These are phyloP conservation scores for Morone saxatilis DNA, from an alignment of 2,113 vertebrate species.

Conservation along the genomic window DNA sequence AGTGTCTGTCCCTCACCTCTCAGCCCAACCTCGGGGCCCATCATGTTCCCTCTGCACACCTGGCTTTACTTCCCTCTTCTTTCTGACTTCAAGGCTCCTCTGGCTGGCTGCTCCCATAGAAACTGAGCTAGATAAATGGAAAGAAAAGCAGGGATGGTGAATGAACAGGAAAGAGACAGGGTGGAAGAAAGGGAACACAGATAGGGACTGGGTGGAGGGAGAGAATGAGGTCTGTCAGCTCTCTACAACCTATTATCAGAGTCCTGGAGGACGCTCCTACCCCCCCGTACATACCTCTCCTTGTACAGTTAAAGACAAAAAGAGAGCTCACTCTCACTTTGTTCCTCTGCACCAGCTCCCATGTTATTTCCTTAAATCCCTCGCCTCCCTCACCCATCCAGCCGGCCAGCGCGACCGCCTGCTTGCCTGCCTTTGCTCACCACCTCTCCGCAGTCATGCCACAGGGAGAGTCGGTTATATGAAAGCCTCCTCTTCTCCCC, in stretches of 20 bases:
- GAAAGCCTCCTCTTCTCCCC: slow-evolving; percentile 65
- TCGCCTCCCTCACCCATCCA: slow-evolving; percentile 20
- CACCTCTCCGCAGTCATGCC: slow-evolving; percentile 44
- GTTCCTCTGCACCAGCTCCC: slow-evolving; percentile 35
- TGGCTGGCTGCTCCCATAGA: slow-evolving; percentile 67
- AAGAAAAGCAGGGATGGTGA: slow-evolving; percentile 43
- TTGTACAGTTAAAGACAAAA: slow-evolving; percentile 51
- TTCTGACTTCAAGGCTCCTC: slow-evolving; percentile 63
- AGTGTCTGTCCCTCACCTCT: slow-evolving; percentile 76
- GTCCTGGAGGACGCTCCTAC: slow-evolving; percentile 39
- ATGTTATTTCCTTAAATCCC: slow-evolving; percentile 51
- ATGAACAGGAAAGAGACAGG: slow-evolving; percentile 29
- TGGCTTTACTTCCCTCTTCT: slow-evolving; percentile 64
- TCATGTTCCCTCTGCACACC: slow-evolving; percentile 68
- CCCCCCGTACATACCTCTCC: slow-evolving; percentile 18
- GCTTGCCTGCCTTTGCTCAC: not conserved
- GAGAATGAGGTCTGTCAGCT: slow-evolving; percentile 54
- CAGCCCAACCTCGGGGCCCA: slow-evolving; percentile 74
- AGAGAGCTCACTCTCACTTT: slow-evolving; percentile 35
- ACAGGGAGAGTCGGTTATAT: slow-evolving; percentile 64
- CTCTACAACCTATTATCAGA: slow-evolving; percentile 54
- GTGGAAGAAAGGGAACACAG: slow-evolving; percentile 28
- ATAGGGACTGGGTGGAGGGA: slow-evolving; percentile 11
- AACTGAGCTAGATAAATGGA: slow-evolving; percentile 68
- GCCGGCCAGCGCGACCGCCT: not conserved